Evolutionary conservation across 2,888 invertebrate species (phyloP), one percentile per base, ranked within the genome.

Genomic region (Torymus aiolomorphi): DNA sequence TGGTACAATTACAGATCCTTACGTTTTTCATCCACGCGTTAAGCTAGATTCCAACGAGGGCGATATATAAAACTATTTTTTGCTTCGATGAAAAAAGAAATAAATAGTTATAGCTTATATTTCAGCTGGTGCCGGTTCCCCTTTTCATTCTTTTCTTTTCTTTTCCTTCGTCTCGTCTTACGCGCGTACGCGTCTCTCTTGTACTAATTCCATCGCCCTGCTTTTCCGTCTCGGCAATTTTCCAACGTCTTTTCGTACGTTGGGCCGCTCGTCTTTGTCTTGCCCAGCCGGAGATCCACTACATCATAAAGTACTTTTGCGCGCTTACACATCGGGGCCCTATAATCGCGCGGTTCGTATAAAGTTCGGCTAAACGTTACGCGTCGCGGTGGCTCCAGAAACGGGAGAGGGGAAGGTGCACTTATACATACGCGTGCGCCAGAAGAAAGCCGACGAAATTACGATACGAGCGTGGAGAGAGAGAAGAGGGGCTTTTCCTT

Each of bases 331-430:
- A n/a, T 5, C 5, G 0, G 12, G 78, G 42, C 80, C 73, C 3
- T 31, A 31, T 31, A 83, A 83, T 82, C 82, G 84, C 82, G 84
- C 71, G 82, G 80, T 78, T 80, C 81, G 83, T n/a, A n/a, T 83
- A 84, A 84, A 84, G 82, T 84, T 83, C 78, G 81, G 74, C 82
- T 81, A 82, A 84, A 83, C 80, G 83, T 82, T 82, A 78, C n/a
- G n/a, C n/a, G n/a, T n/a, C 83, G 82, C 67, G 59, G 80, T 75
- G 73, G 59, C 59, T 24, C n/a, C n/a, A n/a, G n/a, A n/a, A n/a
- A n/a, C n/a, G n/a, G 16, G 24, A 52, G 14, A 12, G 62, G 51
- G 72, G 65, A 31, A 76, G 18, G 54, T 63, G 56, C 5, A 57
- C 31, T 3, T 31, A n/a, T n/a, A n/a, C n/a, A 31, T 5, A 31